phyloP scores from a whole-genome alignment of 2,888 invertebrate genomes.

The Cephus spinipes region DNA sequence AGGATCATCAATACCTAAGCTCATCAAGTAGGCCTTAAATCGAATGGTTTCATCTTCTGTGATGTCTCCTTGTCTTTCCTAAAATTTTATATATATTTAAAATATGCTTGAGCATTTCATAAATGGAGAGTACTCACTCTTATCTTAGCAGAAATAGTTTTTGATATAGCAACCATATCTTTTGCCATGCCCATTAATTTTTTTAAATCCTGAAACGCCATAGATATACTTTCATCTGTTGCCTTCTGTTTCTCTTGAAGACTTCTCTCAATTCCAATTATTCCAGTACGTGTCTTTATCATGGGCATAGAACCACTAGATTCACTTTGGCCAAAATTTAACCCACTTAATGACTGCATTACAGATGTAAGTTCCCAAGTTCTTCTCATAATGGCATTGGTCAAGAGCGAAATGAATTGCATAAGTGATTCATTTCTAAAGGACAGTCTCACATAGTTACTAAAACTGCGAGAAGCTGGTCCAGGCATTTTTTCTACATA shows the following conservation, averaged over 20 bases:
- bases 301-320: slow-evolving; percentile 49
- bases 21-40: slow-evolving; percentile 96
- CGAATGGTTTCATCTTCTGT: slow-evolving; percentile 97
- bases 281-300: slow-evolving; percentile 86
- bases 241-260: slow-evolving; percentile 91
- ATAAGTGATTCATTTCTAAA: slow-evolving; percentile 85
- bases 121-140: slow-evolving; percentile 69
- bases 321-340: slow-evolving; percentile 20
- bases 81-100: slow-evolving; percentile 39
- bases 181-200: slow-evolving; percentile 96
- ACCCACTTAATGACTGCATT: slow-evolving; percentile 23
- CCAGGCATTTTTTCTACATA: slow-evolving; percentile 77
- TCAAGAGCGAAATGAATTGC: slow-evolving; percentile 74
- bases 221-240: slow-evolving; percentile 90
- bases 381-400: slow-evolving; percentile 73
- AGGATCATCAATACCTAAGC: slow-evolving; percentile 97
- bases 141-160: slow-evolving; percentile 92
- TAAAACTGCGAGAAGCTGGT: slow-evolving; percentile 78
- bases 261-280: slow-evolving; percentile 95
- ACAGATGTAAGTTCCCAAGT: slow-evolving; percentile 72
- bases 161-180: slow-evolving; percentile 95
- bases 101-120: slow-evolving; percentile 10
- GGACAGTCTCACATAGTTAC: slow-evolving; percentile 84
- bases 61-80: slow-evolving; percentile 94
- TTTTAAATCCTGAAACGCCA: slow-evolving; percentile 95